Evolutionary conservation across 2,888 invertebrate genomes (phyloP).

Genomic region (Polydrusus tereticollis): DNA sequence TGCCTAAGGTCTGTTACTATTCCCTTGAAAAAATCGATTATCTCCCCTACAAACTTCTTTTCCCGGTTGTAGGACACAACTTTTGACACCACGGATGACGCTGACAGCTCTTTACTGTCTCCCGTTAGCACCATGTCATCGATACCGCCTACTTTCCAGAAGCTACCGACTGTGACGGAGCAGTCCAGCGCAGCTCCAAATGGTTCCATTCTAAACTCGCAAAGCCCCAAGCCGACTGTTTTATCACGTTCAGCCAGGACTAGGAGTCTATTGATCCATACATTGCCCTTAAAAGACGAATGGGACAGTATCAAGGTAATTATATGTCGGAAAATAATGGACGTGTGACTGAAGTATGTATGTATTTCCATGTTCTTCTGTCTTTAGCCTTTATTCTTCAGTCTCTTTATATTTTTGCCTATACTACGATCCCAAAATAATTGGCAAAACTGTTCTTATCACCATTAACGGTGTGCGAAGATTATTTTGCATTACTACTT

Average conservation of each 20-base stretch:
- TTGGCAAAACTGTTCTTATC: too few relatives aligned
- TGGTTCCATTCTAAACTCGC: neutral
- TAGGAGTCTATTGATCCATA: constrained; percentile 52
- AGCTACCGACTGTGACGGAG: constrained; percentile 38
- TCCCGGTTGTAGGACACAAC: neutral
- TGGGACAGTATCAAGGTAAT: constrained; percentile 52
- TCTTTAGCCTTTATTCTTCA: too few relatives aligned
- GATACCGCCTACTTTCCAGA: constrained; percentile 28
- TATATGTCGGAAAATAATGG: too few relatives aligned
- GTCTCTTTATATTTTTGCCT: too few relatives aligned
- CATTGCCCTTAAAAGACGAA: constrained; percentile 52
- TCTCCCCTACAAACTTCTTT: neutral
- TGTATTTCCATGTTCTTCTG: neutral
- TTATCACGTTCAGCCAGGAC: constrained; percentile 21
- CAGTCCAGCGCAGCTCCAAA: neutral
- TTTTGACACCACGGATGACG: neutral
- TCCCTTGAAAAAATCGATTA: too few relatives aligned
- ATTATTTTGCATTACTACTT: too few relatives aligned
- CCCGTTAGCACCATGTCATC: neutral
- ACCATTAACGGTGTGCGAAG: too few relatives aligned
- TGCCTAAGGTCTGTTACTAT: too few relatives aligned
- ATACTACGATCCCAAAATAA: too few relatives aligned
- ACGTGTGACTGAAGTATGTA: neutral
- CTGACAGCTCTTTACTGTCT: neutral
- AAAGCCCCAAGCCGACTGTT: neutral